Evolutionary conservation across 2,113 vertebrate genomes (phyloP).

Genomic region (Narcine bancroftii): DNA sequence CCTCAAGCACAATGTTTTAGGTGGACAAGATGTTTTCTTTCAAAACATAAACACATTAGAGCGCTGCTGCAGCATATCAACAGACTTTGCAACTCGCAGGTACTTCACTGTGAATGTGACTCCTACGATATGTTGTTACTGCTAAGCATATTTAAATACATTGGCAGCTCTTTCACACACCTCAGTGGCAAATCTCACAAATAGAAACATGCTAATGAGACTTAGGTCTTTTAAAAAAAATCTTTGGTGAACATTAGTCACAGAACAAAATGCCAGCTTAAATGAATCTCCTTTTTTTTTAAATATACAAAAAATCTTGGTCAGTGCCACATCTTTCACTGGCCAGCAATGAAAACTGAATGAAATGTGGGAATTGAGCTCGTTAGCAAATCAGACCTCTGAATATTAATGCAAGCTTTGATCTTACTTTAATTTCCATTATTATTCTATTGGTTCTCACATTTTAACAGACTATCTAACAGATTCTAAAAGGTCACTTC

Average conservation of each 20-base stretch:
- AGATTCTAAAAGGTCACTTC: neutral
- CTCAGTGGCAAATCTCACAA: conserved; percentile 35
- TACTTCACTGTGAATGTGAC: conserved; percentile 30
- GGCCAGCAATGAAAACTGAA: conserved; percentile 5
- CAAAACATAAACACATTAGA: neutral
- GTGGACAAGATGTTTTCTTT: neutral
- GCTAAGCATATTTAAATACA: conserved; percentile 32
- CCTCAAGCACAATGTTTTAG: neutral
- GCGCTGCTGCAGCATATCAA: conserved; percentile 2
- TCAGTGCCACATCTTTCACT: neutral
- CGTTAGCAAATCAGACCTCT: neutral
- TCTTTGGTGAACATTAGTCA: neutral
- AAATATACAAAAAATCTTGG: neutral
- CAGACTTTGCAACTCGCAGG: conserved; percentile 31
- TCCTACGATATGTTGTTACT: conserved; percentile 33
- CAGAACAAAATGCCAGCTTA: conserved; percentile 4
- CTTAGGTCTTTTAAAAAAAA: conserved; percentile 20
- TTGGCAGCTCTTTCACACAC: conserved; percentile 30
- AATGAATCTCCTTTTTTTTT: neutral
- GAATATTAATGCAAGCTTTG: neutral
- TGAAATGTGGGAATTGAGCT: neutral
- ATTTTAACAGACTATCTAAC: neutral
- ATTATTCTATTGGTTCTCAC: neutral
- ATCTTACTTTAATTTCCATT: conserved; percentile 1
- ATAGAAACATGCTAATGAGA: conserved; percentile 32